These are phyloP conservation scores for Lypha dubia DNA, from an alignment of 2,888 invertebrate genomes.

Conservation along the genomic window DNA sequence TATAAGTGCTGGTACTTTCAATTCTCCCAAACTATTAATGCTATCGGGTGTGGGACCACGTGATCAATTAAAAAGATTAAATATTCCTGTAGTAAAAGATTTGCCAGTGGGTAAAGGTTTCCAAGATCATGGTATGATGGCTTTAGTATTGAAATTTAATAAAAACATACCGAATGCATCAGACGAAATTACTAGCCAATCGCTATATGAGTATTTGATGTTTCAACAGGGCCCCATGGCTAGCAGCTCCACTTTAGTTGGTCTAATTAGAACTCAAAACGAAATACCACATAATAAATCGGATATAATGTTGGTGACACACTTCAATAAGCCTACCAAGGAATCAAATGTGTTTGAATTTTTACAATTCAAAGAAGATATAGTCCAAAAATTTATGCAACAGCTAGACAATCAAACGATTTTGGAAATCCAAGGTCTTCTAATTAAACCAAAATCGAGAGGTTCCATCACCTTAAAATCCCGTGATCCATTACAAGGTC, in stretches of 20 bases:
- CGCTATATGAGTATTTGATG: constrained; percentile 75
- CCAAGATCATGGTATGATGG: constrained; percentile 90
- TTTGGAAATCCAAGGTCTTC: constrained; percentile 77
- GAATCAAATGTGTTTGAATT: constrained; percentile 74
- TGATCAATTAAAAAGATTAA: constrained; percentile 70
- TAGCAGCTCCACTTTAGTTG: constrained; percentile 82
- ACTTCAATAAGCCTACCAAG: constrained; percentile 74
- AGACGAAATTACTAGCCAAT: background rate
- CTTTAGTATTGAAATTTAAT: constrained; percentile 81
- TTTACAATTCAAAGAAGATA: constrained; percentile 73
- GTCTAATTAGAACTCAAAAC: constrained; percentile 84
- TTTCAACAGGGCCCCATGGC: constrained; percentile 75
- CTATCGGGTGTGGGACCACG: constrained; percentile 77
- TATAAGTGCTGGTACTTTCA: constrained; percentile 77
- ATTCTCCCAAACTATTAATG: constrained; percentile 76
- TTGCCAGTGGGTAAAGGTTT: constrained; percentile 88
- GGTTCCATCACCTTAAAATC: constrained; percentile 84
- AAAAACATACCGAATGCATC: constrained; percentile 77
- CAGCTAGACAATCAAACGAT: constrained; percentile 71
- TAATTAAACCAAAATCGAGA: constrained; percentile 82
- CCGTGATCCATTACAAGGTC: constrained; percentile 84
- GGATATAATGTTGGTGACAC: constrained; percentile 86
- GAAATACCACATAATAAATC: constrained; percentile 61
- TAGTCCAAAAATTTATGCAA: constrained; percentile 72
- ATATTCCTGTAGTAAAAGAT: constrained; percentile 74